Base-by-base conservation (phyloP, 2,797 vertebrate genomes). In the Pelodytes ibericus region DNA sequence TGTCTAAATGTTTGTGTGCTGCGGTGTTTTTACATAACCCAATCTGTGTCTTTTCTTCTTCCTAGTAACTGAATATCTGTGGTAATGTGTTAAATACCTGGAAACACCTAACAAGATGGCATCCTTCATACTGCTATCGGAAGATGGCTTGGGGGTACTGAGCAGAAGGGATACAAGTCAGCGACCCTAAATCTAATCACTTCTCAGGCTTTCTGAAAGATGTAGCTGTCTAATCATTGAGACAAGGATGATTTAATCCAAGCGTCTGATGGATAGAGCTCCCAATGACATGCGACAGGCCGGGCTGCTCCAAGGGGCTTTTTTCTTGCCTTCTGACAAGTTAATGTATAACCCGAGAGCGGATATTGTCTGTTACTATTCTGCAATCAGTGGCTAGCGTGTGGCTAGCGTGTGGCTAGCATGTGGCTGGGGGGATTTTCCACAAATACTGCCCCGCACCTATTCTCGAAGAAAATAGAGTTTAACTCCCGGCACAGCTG, bases 281-380 rank as follows among this genome's bases (percentile, higher is more conserved):
- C 69, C 53, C 56, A 60, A 78, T 78, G 70, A 57, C 39, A 60
- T 72, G 15, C 72, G 76, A 78, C 76, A 78, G 61, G 62, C 29
- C 60, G 29, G 31, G 49, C 59, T 64, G 2, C 39, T 41, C 36
- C 51, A n/a, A 24, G 3, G n/a, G 3, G 49, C 3, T 53, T 20
- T 53, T 39, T 53, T 22, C 69, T 62, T 13, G 25, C 56, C 33
- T 60, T 47, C 76, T 78, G 76, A 72, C 70, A 78, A 53, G 41
- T 61, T 78, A 72, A 78, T 78, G 63, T 63, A 70, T 76, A 58
- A 63, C 58, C 39, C 20, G 56, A 57, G 67, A 65, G 63, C 41
- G 68, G 60, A 39, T 44, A 62, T 71, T 76, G 66, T 76, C 66
- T 9, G n/a, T 53, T 53, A 53, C 49, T 24, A 24, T 53, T 53